Percentiles rank a stretch among this genome's conserved stretches.
These are phyloP conservation scores for Drosophila serrata DNA, from an alignment of 1,140 invertebrate genomes.

Conservation along the genomic window DNA sequence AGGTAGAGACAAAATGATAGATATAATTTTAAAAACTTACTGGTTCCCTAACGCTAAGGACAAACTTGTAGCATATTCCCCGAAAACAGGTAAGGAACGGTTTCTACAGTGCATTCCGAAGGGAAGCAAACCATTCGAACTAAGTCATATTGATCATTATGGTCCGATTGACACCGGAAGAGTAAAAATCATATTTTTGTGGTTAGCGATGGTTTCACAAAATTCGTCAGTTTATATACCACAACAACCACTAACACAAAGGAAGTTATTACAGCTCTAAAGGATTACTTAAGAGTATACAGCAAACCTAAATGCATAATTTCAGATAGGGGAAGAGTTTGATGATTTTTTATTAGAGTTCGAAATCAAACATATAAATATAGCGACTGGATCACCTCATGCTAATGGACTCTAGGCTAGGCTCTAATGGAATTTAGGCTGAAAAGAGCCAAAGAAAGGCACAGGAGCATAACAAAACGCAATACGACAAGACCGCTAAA, in stretches of 20 bases:
- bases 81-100: not conserved
- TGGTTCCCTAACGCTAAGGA: not conserved
- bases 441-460: not conserved
- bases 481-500: no score
- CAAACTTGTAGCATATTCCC: not conserved
- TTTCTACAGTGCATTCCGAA: not conserved
- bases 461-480: no score
- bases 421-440: no score
- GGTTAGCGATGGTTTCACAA: not conserved
- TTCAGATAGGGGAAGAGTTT: conserved; percentile 4
- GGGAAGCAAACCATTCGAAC: no score
- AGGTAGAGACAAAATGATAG: not conserved
- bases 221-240: not conserved
- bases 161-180: no score
- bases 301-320: conserved; percentile 11
- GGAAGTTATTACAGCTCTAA: not conserved
- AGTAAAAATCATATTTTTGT: no score
- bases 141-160: no score
- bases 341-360: not conserved
- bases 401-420: not conserved
- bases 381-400: not conserved
- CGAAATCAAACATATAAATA: not conserved
- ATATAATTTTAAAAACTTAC: not conserved
- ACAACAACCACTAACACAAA: conserved; percentile 1
- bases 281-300: conserved; percentile 2